Base-by-base conservation (phyloP, 2,113 vertebrate species). In the Sylvia atricapilla region DNA sequence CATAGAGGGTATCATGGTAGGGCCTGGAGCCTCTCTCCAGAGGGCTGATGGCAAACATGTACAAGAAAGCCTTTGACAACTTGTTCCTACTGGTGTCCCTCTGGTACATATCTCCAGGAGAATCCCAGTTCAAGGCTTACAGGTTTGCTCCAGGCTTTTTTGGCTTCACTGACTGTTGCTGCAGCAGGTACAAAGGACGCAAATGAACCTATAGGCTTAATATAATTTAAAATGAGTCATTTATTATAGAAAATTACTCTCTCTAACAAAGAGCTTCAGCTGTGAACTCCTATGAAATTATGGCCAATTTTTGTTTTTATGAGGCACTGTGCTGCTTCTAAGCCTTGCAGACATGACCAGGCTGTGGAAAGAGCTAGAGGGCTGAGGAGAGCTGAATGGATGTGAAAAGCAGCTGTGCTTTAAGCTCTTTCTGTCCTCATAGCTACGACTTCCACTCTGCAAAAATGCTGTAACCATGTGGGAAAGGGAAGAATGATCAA, bases 361-460 rank as follows among this genome's bases (percentile, higher is more conserved):
- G 89, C 90, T 93, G 70, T 85, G 91, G 93, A 95, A 95, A 95
- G 84, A 93, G 87, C 84, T 77, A 27, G 77, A 95, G 93, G 77
- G 94, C 78, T 83, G 94, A 75, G 79, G 81, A 73, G 86, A 66
- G 80, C 73, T 90, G 94, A 93, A 95, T 91, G 80, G 77, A 96
- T 95, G 86, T 94, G 88, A 91, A 96, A 97, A 97, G 77, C 93
- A 97, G 94, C 93, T 95, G 95, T 92, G 93, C 95, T 85, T 91
- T 91, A 88, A 87, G 91, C 93, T 89, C 87, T 89, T 91, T 88
- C 77, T 93, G 94, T 95, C 91, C 87, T 96, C 94, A 92, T 97
- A 95, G 94, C 95, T 95, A 92, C 92, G 66, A 93, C 92, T 95
- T 93, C 85, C 81, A 92, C 93, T 78, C 90, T 85, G 95, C 90